Conservation (phyloP, 2,797 vertebrate species). For the Sciaenops ocellatus region DNA sequence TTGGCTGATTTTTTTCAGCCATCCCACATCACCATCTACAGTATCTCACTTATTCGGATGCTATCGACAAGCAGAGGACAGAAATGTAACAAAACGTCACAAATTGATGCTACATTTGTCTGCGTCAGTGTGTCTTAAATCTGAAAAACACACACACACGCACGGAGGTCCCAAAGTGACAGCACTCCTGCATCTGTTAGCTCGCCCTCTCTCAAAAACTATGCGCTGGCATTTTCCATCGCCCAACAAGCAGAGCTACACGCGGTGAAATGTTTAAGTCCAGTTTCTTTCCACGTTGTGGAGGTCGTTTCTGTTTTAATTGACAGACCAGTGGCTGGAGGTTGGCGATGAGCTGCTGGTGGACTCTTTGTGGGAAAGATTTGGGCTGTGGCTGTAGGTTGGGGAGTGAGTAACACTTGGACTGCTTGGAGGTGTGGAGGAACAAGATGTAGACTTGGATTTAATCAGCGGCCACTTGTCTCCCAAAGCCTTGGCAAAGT, state of each 20-base stretch:
- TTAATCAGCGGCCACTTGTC: slow-evolving; percentile 88
- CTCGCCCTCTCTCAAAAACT: slow-evolving; percentile 35
- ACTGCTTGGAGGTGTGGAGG: slow-evolving; percentile 85
- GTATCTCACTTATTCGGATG: slow-evolving; percentile 52
- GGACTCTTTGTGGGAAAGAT: slow-evolving; percentile 74
- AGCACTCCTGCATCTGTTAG: slow-evolving; percentile 44
- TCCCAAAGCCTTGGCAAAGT: slow-evolving; percentile 88
- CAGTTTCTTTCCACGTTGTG: slow-evolving; percentile 24
- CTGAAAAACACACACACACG: slow-evolving; percentile 13
- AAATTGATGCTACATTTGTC: slow-evolving; percentile 64
- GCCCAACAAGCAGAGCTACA: slow-evolving; percentile 55
- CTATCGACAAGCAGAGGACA: slow-evolving; percentile 63
- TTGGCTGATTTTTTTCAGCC: slow-evolving; percentile 50
- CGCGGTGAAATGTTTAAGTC: slow-evolving; percentile 70
- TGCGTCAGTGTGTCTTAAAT: slow-evolving; percentile 43
- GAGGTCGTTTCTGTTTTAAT: slow-evolving; percentile 62
- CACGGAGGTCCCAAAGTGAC: slow-evolving; percentile 26
- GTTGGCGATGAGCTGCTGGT: slow-evolving; percentile 67
- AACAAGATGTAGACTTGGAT: slow-evolving; percentile 82
- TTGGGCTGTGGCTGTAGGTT: slow-evolving; percentile 77
- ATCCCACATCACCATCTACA: slow-evolving; percentile 62
- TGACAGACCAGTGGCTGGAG: slow-evolving; percentile 77
- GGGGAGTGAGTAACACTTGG: slow-evolving; percentile 82
- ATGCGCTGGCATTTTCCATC: slow-evolving; percentile 37
- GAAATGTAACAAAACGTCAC: slow-evolving; percentile 65